Conservation (phyloP, 2,113 vertebrate species). For the Melanerpes aurifrons region DNA sequence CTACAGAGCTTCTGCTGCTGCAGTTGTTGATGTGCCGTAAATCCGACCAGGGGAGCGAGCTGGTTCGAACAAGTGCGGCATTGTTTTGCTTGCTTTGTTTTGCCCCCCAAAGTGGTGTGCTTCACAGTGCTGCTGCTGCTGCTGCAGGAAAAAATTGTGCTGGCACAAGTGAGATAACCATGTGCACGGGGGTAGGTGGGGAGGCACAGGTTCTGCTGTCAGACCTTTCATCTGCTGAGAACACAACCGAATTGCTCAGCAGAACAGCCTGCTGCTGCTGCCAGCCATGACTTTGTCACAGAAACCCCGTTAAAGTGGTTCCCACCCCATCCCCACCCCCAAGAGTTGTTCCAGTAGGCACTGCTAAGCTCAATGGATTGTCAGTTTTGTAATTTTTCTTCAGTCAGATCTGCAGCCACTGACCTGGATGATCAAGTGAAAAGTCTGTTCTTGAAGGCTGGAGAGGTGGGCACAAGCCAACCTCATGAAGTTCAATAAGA, state of each 20-base stretch:
- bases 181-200: background rate
- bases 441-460: slow-evolving; percentile 45
- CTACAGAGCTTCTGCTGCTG: background rate
- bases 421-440: slow-evolving; percentile 79
- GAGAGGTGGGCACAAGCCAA: too few relatives aligned
- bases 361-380: background rate
- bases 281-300: background rate
- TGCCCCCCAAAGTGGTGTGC: background rate
- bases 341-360: background rate
- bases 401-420: slow-evolving; percentile 65
- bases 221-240: background rate
- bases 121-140: slow-evolving; percentile 54
- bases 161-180: slow-evolving; percentile 48
- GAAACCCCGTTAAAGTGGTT: background rate
- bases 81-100: background rate
- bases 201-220: slow-evolving; percentile 28
- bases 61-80: slow-evolving; percentile 50
- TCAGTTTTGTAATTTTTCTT: background rate
- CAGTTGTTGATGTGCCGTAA: slow-evolving; percentile 3
- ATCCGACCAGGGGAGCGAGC: slow-evolving; percentile 25
- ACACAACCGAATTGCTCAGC: background rate
- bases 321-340: background rate
- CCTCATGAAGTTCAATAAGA: too few relatives aligned
- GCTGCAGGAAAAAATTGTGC: slow-evolving; percentile 49
- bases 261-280: background rate